Percentiles rank a stretch among this genome's conserved stretches.
Conservation (phyloP, 2,113 vertebrate genomes). For the Sigmodon hispidus region DNA sequence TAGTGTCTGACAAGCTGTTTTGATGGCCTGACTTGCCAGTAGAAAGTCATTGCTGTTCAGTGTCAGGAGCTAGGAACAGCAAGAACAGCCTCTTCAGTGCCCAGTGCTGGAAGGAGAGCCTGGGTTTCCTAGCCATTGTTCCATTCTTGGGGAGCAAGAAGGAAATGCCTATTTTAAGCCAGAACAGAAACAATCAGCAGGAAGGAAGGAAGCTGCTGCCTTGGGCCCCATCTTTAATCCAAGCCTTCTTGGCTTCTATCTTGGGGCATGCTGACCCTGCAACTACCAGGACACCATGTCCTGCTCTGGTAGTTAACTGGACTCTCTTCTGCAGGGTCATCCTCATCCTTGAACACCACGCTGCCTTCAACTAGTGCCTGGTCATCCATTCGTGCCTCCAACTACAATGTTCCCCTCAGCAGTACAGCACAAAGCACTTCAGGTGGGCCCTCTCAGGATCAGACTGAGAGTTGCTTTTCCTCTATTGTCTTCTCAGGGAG, state of each 20-base stretch:
- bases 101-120: not conserved
- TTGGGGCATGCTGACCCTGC: rapidly evolving
- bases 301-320: not conserved
- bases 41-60: not conserved
- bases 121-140: rapidly evolving
- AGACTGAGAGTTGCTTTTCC: not conserved
- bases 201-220: not conserved
- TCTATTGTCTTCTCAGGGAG: not conserved
- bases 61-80: not conserved
- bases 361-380: slow-evolving; percentile 99
- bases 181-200: no score
- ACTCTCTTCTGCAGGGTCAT: slow-evolving; percentile 90
- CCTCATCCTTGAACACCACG: slow-evolving; percentile 99
- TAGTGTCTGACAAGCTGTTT: rapidly evolving
- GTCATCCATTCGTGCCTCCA: slow-evolving; percentile 99
- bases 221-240: rapidly evolving
- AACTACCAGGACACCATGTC: rapidly evolving
- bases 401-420: slow-evolving; percentile 99
- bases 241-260: not conserved
- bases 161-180: not conserved
- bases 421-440: slow-evolving; percentile 99
- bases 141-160: not conserved
- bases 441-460: slow-evolving; percentile 84
- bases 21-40: not conserved
- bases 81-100: not conserved